Conservation (phyloP, 2,888 invertebrate species). For the Tyria jacobaeae region DNA sequence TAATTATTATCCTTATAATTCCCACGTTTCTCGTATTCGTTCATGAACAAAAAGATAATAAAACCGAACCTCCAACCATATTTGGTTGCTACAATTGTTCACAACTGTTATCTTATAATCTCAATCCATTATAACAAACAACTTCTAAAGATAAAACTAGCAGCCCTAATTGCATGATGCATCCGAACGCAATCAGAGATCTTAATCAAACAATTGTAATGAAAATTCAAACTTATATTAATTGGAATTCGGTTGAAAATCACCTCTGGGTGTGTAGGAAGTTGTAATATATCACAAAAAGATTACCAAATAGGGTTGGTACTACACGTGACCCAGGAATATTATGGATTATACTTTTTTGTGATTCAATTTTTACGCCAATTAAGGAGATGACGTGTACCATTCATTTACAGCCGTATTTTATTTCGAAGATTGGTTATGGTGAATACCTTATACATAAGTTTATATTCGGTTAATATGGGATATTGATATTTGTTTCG, state of each 20-base stretch:
- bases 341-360: conserved; percentile 52
- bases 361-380: conserved; percentile 56
- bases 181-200: conserved; percentile 6
- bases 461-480: too few relatives aligned
- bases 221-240: conserved; percentile 5
- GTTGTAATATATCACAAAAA: conserved; percentile 22
- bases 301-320: conserved; percentile 38
- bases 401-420: not conserved
- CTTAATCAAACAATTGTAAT: conserved; percentile 4
- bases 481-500: too few relatives aligned
- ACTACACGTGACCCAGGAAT: conserved; percentile 44
- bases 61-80: conserved; percentile 7
- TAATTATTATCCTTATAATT: not conserved
- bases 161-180: conserved; percentile 40
- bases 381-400: conserved; percentile 48
- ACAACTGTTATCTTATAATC: conserved; percentile 23
- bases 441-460: not conserved
- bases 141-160: conserved; percentile 41
- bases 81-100: conserved; percentile 28
- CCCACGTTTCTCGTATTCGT: not conserved
- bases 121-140: conserved; percentile 14
- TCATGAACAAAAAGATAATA: not conserved
- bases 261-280: not conserved
- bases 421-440: too few relatives aligned
- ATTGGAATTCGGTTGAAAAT: conserved; percentile 5